These are phyloP conservation scores for Sander vitreus DNA, from an alignment of 2,113 vertebrate genomes.

Conservation along the genomic window DNA sequence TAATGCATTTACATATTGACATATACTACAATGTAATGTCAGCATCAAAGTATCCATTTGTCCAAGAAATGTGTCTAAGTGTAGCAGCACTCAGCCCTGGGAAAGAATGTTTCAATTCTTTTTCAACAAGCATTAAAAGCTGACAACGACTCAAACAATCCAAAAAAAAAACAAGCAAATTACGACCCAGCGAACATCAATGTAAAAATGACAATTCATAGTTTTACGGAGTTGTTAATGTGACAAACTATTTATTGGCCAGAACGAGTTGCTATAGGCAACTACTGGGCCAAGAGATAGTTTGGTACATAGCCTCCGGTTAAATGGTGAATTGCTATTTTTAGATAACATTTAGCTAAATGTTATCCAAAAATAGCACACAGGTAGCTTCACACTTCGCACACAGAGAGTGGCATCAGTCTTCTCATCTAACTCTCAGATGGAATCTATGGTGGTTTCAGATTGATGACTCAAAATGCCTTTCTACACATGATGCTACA, in stretches of 20 bases:
- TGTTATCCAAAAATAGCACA: too few relatives aligned
- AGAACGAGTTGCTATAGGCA: neutral
- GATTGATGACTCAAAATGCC: conserved; percentile 17
- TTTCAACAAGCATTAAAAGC: conserved; percentile 12
- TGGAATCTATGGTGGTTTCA: neutral
- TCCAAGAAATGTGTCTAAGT: neutral
- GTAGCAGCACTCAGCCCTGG: conserved; percentile 18
- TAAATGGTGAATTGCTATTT: too few relatives aligned
- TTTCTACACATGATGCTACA: conserved; percentile 28
- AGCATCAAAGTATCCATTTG: conserved; percentile 2
- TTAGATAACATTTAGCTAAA: too few relatives aligned
- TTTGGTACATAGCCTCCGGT: too few relatives aligned
- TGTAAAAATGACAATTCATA: neutral
- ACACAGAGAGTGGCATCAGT: too few relatives aligned
- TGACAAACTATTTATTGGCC: neutral
- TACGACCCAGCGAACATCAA: too few relatives aligned
- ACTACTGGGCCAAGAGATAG: too few relatives aligned
- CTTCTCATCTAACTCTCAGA: neutral
- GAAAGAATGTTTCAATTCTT: conserved; percentile 13
- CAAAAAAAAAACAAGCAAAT: neutral
- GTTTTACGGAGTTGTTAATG: neutral
- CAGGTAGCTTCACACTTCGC: too few relatives aligned
- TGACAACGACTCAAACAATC: conserved; percentile 23
- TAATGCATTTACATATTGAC: neutral
- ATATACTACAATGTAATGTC: neutral